Percentiles rank a stretch among this genome's conserved stretches.
Conservation (phyloP, 2,797 vertebrate genomes). For the Staurois parvus region DNA sequence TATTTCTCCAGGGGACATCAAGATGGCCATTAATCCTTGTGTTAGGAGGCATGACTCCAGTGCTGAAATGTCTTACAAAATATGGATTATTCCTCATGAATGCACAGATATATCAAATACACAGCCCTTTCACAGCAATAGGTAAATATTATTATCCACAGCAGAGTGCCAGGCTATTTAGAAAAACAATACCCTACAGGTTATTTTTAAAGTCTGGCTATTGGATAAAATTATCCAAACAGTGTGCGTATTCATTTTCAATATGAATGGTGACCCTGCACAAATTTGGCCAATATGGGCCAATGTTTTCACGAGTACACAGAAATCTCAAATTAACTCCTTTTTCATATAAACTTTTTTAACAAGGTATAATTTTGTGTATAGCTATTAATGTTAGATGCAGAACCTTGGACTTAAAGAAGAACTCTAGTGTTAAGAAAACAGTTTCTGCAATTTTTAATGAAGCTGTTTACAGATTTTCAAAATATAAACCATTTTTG, state of each 20-base stretch:
- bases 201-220: slow-evolving; percentile 49
- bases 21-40: slow-evolving; percentile 58
- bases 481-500: no score
- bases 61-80: slow-evolving; percentile 47
- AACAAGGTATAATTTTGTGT: not conserved
- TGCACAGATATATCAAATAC: slow-evolving; percentile 51
- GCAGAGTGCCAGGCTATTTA: slow-evolving; percentile 15
- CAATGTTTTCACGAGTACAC: not conserved
- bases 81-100: slow-evolving; percentile 53
- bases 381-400: not conserved
- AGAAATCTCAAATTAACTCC: slow-evolving; percentile 1
- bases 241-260: slow-evolving; percentile 25
- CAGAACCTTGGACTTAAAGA: not conserved
- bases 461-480: no score
- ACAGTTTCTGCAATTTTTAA: no score
- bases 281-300: not conserved
- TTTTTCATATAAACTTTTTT: not conserved
- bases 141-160: slow-evolving; percentile 50
- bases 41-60: slow-evolving; percentile 58
- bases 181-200: slow-evolving; percentile 51
- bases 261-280: slow-evolving; percentile 9
- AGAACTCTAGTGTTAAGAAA: no score
- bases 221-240: slow-evolving; percentile 30
- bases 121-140: slow-evolving; percentile 40
- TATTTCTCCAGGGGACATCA: slow-evolving; percentile 59